These are phyloP conservation scores for Phylloscopus whistleri DNA, from an alignment of 2,113 vertebrate species.

Conservation along the genomic window DNA sequence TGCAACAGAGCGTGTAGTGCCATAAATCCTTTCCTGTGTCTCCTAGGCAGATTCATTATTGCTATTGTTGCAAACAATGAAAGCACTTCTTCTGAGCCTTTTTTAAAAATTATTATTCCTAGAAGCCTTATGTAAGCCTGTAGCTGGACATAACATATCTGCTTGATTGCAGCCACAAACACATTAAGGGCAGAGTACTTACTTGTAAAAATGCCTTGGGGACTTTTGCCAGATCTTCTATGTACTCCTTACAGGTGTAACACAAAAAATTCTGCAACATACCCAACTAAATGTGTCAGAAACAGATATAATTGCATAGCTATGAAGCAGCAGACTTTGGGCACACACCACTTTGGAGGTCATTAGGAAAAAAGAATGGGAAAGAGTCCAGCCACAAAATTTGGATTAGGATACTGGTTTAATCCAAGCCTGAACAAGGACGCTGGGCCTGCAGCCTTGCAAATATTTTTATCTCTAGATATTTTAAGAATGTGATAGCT, in stretches of 20 bases:
- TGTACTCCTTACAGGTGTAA: conserved; percentile 91
- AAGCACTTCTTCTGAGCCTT: neutral
- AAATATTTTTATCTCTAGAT: neutral
- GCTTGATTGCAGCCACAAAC: neutral
- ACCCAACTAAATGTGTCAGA: neutral
- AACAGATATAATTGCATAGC: neutral
- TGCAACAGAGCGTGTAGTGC: neutral
- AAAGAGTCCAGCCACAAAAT: neutral
- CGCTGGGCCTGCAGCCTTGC: neutral
- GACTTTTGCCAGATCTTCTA: conserved; percentile 91
- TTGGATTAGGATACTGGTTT: neutral
- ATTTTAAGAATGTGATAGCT: neutral
- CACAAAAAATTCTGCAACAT: conserved; percentile 88
- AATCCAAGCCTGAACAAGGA: neutral
- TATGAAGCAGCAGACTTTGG: neutral
- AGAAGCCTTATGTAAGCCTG: neutral
- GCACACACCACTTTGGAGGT: neutral
- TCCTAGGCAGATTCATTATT: neutral
- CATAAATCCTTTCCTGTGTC: neutral
- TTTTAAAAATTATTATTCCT: neutral
- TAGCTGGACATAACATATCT: neutral
- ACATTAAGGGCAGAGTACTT: conserved; percentile 34
- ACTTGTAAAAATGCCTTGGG: conserved; percentile 79
- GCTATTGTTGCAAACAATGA: neutral
- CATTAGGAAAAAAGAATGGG: neutral